Conservation (phyloP, 2,797 vertebrate genomes). For the Channallabes apus region DNA sequence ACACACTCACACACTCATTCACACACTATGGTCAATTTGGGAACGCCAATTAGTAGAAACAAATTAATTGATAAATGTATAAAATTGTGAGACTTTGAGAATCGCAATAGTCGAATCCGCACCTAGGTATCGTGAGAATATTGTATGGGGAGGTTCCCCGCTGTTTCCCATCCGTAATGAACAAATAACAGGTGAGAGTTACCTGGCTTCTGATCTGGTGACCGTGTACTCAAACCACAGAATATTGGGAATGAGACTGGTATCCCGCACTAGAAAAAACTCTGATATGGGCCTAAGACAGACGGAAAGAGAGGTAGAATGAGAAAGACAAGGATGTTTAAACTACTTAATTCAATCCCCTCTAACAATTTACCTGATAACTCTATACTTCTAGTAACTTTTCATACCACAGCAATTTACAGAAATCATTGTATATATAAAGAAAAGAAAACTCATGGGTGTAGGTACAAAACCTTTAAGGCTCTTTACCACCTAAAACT, state of each 20-base stretch:
- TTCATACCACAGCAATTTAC: not conserved
- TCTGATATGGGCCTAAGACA: constrained; percentile 90
- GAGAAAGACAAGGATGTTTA: not conserved
- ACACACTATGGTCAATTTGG: too few species aligned
- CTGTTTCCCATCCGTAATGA: too few species aligned
- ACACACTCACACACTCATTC: too few species aligned
- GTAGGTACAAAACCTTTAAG: not conserved
- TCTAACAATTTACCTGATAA: not conserved
- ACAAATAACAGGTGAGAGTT: constrained; percentile 45
- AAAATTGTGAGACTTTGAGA: too few species aligned
- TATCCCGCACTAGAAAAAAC: constrained; percentile 98
- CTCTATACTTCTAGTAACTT: not conserved
- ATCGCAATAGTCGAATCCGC: too few species aligned
- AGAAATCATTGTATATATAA: not conserved
- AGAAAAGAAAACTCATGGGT: not conserved
- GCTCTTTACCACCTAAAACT: not conserved
- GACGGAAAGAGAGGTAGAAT: not conserved
- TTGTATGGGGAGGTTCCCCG: too few species aligned
- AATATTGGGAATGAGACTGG: constrained; percentile 98
- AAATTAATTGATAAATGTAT: too few species aligned
- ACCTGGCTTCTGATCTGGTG: constrained; percentile 98
- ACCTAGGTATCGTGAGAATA: too few species aligned
- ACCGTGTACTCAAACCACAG: constrained; percentile 99
- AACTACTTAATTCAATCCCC: not conserved
- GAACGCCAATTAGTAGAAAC: too few species aligned